phyloP scores from a whole-genome alignment of 2,888 invertebrate genomes.

The Conomelus anceps region DNA sequence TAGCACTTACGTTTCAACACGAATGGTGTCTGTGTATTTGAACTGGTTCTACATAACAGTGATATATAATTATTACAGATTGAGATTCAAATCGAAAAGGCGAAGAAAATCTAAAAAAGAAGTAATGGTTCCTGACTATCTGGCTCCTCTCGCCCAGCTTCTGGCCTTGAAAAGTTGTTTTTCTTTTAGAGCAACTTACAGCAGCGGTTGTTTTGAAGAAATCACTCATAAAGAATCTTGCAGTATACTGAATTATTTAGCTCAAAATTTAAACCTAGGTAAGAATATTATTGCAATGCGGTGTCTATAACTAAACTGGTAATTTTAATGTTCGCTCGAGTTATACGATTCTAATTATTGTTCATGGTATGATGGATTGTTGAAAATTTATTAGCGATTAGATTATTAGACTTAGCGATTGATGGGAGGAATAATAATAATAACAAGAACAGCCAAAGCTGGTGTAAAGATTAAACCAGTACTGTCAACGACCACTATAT shows the following conservation, averaged over 20 bases:
- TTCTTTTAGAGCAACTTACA: neutral
- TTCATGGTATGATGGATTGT: neutral
- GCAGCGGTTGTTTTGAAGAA: neutral
- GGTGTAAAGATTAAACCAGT: neutral
- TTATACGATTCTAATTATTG: neutral
- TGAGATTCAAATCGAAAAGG: neutral
- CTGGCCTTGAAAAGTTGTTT: neutral
- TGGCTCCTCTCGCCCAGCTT: too few relatives aligned
- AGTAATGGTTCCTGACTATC: neutral
- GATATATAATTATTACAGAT: neutral
- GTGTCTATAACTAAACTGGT: neutral
- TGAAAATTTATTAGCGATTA: neutral
- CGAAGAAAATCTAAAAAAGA: neutral
- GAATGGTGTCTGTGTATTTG: neutral
- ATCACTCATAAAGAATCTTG: neutral
- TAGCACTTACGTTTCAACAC: neutral
- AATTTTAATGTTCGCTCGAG: neutral
- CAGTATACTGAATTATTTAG: neutral
- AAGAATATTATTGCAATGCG: neutral
- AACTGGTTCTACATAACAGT: neutral
- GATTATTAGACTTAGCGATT: neutral
- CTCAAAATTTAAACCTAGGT: neutral
- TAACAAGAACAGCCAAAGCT: too few relatives aligned
- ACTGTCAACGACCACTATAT: too few relatives aligned
- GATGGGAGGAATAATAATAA: neutral